These are phyloP conservation scores for Microcebus lehilahytsara DNA, from an alignment of 2,113 vertebrate species.

Conservation along the genomic window DNA sequence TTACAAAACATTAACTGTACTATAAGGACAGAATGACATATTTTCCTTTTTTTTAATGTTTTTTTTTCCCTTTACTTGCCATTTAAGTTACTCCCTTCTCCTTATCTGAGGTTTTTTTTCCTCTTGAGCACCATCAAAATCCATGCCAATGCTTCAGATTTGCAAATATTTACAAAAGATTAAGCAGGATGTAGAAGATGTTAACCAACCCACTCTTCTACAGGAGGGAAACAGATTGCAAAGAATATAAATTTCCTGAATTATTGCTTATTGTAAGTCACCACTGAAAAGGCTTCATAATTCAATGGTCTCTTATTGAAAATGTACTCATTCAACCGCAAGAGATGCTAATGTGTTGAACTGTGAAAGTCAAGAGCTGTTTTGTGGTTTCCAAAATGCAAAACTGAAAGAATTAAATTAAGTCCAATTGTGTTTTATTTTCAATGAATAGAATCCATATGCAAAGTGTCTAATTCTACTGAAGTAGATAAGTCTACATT, in stretches of 20 bases:
- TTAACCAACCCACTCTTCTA: slow-evolving; percentile 1
- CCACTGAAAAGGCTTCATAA: slow-evolving; percentile 43
- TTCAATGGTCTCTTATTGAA: slow-evolving; percentile 52
- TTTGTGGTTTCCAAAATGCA: slow-evolving; percentile 42
- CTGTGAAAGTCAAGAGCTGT: slow-evolving; percentile 9
- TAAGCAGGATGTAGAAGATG: slow-evolving; percentile 39
- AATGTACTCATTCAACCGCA: background rate
- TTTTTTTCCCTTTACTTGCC: background rate
- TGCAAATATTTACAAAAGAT: slow-evolving; percentile 68
- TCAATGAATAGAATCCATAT: slow-evolving; percentile 20
- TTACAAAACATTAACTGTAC: background rate
- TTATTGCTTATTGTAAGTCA: slow-evolving; percentile 57
- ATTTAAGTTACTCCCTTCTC: background rate
- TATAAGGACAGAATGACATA: background rate
- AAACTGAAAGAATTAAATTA: slow-evolving; percentile 38
- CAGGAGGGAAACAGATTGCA: slow-evolving; percentile 31
- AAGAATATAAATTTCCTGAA: slow-evolving; percentile 62
- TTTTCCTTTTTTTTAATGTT: background rate
- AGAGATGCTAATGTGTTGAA: slow-evolving; percentile 28
- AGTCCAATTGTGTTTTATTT: slow-evolving; percentile 8
- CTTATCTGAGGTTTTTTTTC: background rate
- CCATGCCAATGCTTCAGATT: slow-evolving; percentile 31
- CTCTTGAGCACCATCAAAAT: background rate
- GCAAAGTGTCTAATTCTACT: background rate
- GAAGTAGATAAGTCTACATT: background rate